These are phyloP conservation scores for Apodemia mormo DNA, from an alignment of 2,888 invertebrate species.

Conservation along the genomic window DNA sequence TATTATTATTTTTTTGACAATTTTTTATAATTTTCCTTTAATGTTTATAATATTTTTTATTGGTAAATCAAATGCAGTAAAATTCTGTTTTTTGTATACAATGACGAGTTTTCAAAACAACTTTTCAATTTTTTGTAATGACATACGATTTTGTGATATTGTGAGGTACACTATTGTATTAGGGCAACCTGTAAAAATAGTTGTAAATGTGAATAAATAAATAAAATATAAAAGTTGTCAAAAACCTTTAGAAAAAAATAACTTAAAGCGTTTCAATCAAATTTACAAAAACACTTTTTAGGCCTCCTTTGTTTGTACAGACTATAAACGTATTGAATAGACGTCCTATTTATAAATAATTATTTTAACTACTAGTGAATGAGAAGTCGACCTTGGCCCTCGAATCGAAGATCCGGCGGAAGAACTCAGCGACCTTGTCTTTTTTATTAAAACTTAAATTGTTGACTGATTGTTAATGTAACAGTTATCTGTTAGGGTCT, in stretches of 20 bases:
- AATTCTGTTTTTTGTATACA: too few species aligned
- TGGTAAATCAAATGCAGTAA: too few species aligned
- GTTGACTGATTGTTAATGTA: background rate
- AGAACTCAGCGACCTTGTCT: background rate
- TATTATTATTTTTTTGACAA: too few species aligned
- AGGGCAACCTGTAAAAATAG: too few species aligned
- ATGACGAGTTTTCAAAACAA: too few species aligned
- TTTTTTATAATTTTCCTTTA: too few species aligned
- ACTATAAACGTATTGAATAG: background rate
- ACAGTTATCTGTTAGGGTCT: background rate
- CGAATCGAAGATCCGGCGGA: constrained; percentile 2
- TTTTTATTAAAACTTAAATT: background rate
- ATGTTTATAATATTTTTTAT: too few species aligned
- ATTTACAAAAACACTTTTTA: background rate
- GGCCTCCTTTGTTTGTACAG: background rate
- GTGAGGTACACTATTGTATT: too few species aligned
- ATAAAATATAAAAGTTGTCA: too few species aligned
- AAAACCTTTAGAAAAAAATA: background rate
- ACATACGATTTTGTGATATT: too few species aligned
- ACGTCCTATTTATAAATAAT: background rate
- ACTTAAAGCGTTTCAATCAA: background rate
- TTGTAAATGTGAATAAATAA: too few species aligned
- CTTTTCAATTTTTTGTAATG: too few species aligned
- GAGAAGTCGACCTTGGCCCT: background rate
- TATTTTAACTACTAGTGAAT: background rate